phyloP scores from a whole-genome alignment of 2,888 invertebrate species.

The Pegoplata infirma region DNA sequence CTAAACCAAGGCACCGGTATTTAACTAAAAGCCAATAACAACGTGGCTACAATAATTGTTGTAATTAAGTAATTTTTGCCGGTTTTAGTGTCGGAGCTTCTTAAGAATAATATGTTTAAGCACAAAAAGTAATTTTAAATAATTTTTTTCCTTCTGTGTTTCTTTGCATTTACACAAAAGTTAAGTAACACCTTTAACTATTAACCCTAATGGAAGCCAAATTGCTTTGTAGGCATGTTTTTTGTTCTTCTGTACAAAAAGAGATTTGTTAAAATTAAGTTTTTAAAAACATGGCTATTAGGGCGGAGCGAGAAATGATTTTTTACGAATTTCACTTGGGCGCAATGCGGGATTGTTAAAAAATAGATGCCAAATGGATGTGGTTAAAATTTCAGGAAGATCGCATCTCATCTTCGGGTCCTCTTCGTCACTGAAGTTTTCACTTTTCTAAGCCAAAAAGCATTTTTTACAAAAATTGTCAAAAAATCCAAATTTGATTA shows the following conservation, averaged over 20 bases:
- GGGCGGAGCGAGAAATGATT: too few species aligned
- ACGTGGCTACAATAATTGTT: conserved; percentile 68
- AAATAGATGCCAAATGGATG: too few species aligned
- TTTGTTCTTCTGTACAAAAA: too few species aligned
- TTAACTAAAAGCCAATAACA: conserved; percentile 15
- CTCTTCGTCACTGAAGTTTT: too few species aligned
- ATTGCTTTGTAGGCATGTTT: background rate
- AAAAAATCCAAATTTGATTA: too few species aligned
- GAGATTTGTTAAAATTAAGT: background rate
- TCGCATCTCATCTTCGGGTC: too few species aligned
- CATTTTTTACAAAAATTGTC: too few species aligned
- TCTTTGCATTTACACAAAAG: conserved; percentile 45
- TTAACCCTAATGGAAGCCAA: background rate
- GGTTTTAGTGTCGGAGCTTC: conserved; percentile 6
- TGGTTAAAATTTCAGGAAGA: too few species aligned
- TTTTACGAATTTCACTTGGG: too few species aligned
- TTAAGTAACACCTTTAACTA: background rate
- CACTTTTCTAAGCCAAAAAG: too few species aligned
- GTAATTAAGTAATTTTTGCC: conserved; percentile 74
- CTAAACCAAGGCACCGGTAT: background rate
- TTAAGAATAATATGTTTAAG: background rate
- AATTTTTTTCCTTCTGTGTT: conserved; percentile 47
- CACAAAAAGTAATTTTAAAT: conserved; percentile 58
- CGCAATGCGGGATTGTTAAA: too few species aligned
- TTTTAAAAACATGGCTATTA: too few species aligned